phyloP scores from a whole-genome alignment of 2,888 invertebrate species.

The Anaspis maculata region DNA sequence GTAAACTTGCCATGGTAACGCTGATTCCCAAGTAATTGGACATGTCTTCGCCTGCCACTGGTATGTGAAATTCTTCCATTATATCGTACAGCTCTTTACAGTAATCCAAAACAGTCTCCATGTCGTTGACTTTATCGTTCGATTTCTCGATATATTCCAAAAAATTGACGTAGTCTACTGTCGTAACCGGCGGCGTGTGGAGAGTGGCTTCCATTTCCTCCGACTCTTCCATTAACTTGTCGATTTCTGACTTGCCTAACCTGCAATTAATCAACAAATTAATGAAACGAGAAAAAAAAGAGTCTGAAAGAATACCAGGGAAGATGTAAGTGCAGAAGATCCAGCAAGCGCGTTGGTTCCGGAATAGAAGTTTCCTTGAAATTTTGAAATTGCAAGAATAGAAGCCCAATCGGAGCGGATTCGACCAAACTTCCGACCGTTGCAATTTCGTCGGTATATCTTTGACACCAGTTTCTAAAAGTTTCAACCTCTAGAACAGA shows the following conservation, averaged over 20 bases:
- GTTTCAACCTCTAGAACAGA: conserved; percentile 49
- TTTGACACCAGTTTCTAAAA: conserved; percentile 59
- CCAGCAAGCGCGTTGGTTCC: too few species aligned
- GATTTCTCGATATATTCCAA: conserved; percentile 62
- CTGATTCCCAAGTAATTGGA: conserved; percentile 56
- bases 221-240: conserved; percentile 49
- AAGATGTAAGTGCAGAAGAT: too few species aligned
- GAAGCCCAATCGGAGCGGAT: conserved; percentile 62
- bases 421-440: conserved; percentile 58
- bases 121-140: conserved; percentile 54
- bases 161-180: conserved; percentile 64
- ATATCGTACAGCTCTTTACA: conserved; percentile 76
- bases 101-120: conserved; percentile 70
- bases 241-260: conserved; percentile 54
- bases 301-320: conserved; percentile 50
- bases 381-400: conserved; percentile 59
- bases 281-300: background rate
- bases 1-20: conserved; percentile 52
- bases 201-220: conserved; percentile 58
- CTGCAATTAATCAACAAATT: conserved; percentile 35
- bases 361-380: conserved; percentile 67
- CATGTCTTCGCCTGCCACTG: conserved; percentile 64
- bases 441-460: conserved; percentile 61
- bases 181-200: conserved; percentile 54
- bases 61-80: conserved; percentile 70